phyloP scores from a whole-genome alignment of 2,888 invertebrate genomes.

The Thera britannica region DNA sequence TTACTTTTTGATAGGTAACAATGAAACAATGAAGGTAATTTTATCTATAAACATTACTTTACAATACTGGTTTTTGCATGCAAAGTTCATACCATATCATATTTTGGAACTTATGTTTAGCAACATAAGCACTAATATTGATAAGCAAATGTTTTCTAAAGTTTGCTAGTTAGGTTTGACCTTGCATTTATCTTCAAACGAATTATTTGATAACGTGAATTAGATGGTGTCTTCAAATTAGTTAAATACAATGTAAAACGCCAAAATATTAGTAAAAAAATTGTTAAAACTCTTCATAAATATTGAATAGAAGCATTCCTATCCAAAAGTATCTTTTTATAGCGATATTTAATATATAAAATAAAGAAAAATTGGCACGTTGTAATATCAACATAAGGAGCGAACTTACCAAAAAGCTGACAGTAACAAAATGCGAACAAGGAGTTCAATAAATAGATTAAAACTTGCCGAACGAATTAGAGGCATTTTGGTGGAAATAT shows the following conservation, averaged over 20 bases:
- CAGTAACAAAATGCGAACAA: slow-evolving; percentile 76
- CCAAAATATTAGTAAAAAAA: not conserved
- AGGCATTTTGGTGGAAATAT: slow-evolving; percentile 61
- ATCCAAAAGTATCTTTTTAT: not conserved
- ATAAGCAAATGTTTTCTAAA: not conserved
- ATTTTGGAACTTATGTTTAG: not conserved
- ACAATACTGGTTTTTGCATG: too few species aligned
- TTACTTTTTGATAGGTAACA: too few species aligned
- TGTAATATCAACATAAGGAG: slow-evolving; percentile 54
- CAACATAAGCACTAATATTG: not conserved
- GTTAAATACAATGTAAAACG: slow-evolving; percentile 1
- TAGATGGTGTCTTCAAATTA: not conserved
- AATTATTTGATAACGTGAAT: not conserved
- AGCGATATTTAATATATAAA: slow-evolving; percentile 48
- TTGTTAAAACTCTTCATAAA: not conserved
- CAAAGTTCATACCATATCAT: not conserved
- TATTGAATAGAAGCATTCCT: not conserved
- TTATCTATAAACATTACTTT: too few species aligned
- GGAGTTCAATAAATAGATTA: slow-evolving; percentile 79
- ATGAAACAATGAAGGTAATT: too few species aligned
- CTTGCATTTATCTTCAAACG: not conserved
- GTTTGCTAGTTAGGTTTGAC: not conserved
- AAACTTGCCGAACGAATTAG: slow-evolving; percentile 74
- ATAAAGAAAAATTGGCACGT: slow-evolving; percentile 33
- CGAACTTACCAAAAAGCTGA: slow-evolving; percentile 83